Conservation (phyloP, 53 echinoderm and acorn worm species). For the Paelopatides confundens region DNA sequence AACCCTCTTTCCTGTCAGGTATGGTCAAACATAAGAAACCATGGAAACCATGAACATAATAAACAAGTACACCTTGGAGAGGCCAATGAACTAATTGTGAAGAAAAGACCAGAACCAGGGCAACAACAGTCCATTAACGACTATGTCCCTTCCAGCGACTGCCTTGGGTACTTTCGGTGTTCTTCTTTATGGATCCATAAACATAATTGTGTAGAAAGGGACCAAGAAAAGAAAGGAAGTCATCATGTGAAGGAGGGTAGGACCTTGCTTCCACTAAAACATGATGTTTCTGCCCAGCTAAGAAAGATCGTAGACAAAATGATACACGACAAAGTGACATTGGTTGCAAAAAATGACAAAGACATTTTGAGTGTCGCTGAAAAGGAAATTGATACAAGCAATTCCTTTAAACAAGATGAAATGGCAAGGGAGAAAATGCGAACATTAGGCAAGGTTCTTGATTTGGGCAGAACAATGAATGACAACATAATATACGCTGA, state of each 20-base stretch:
- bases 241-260: constrained; percentile 27
- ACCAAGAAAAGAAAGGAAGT: background rate
- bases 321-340: background rate
- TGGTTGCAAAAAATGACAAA: constrained; percentile 36
- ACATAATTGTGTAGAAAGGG: constrained; percentile 13
- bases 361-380: constrained; percentile 33
- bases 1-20: background rate
- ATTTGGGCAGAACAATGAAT: constrained; percentile 1
- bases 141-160: constrained; percentile 8
- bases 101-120: constrained; percentile 5
- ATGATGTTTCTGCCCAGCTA: constrained; percentile 2
- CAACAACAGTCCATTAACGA: background rate
- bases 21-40: background rate
- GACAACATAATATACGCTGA: no score
- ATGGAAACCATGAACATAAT: constrained; percentile 30
- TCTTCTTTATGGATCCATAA: constrained; percentile 22
- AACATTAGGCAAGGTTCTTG: constrained; percentile 31
- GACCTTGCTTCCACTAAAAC: background rate
- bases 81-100: background rate
- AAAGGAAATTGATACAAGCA: background rate
- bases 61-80: background rate
- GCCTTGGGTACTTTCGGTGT: background rate
- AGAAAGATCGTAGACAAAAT: background rate
- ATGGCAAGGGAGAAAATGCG: constrained; percentile 47
- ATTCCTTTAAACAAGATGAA: constrained; percentile 17